These are phyloP conservation scores for Aplochiton taeniatus DNA, from an alignment of 2,797 vertebrate genomes.

Conservation along the genomic window DNA sequence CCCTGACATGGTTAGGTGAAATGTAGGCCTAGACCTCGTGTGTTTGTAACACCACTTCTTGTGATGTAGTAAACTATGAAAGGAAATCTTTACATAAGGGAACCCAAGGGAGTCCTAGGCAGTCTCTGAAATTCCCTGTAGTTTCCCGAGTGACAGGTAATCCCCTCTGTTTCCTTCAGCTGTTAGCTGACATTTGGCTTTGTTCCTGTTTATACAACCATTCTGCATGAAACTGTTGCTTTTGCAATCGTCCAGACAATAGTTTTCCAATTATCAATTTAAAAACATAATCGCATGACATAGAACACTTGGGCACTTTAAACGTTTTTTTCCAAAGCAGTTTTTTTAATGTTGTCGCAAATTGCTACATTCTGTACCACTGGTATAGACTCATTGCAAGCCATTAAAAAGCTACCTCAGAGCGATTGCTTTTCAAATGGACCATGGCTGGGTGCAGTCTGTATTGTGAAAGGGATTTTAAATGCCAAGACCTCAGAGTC, in stretches of 20 bases:
- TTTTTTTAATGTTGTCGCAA: not conserved
- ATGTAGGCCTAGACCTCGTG: no score
- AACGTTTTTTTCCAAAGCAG: constrained; percentile 1
- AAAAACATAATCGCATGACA: not conserved
- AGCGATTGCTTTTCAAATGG: constrained; percentile 9
- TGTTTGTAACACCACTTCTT: no score
- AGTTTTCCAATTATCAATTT: not conserved
- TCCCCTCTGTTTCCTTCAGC: not conserved
- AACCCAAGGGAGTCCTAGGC: no score
- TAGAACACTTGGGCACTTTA: not conserved
- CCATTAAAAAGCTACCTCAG: constrained; percentile 28
- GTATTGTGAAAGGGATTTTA: constrained; percentile 46
- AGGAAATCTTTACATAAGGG: no score
- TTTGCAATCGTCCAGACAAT: not conserved
- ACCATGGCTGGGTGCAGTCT: constrained; percentile 23
- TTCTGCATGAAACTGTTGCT: not conserved
- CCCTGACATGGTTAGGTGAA: no score
- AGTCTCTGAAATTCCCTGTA: not conserved
- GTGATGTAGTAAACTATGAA: no score
- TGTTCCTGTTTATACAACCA: not conserved
- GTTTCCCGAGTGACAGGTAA: not conserved
- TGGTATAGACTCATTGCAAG: constrained; percentile 1
- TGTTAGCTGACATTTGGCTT: not conserved
- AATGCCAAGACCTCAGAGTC: constrained; percentile 50
- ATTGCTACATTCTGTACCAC: not conserved